Base-by-base conservation (phyloP, 2,113 vertebrate genomes). In the Colistium nudipinnis region DNA sequence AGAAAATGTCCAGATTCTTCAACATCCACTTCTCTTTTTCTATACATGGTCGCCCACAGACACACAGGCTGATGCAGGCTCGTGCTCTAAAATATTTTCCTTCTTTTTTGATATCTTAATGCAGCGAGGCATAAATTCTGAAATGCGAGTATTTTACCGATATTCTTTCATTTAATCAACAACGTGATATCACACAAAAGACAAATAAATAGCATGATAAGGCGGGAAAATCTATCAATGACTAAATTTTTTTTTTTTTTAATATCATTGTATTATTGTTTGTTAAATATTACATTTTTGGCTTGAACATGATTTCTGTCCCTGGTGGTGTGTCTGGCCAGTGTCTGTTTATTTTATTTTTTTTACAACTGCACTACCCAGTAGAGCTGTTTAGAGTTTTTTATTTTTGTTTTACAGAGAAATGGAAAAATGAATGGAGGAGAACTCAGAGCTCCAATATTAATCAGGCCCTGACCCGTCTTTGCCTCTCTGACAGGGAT, bases 381-480 rank as follows among this genome's bases (percentile, higher is more conserved):
- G 20, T 39, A 44, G 10, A 79, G 22, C 9, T 31, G 19, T 36
- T 64, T 47, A 20, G 28, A 35, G 24, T 4, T 38, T 68, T 63
- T n/a, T n/a, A n/a, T n/a, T n/a, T n/a, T n/a, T n/a, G n/a, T n/a
- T 22, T 17, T 19, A 39, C 22, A 33, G 16, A 62, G 13, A 61
- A 13, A 64, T 2, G 36, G n/a, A 13, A 17, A 30, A 24, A 17
- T 48, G 31, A 11, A 63, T 73, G 10, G 28, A 1, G 31, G 36
- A 60, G 25, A 78, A 70, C 28, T 64, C 17, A 38, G 41, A 48
- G 44, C 35, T 55, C 28, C 19, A 57, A 2, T 45, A 69, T 60
- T 62, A 51, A 64, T 64, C 36, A 27, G 60, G 53, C 61, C 43
- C 39, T 70, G 52, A 44, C 12, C 65, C 30, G n/a, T 57, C 16